phyloP scores from a whole-genome alignment of 2,888 invertebrate genomes.

The Chrysodeixis includens region DNA sequence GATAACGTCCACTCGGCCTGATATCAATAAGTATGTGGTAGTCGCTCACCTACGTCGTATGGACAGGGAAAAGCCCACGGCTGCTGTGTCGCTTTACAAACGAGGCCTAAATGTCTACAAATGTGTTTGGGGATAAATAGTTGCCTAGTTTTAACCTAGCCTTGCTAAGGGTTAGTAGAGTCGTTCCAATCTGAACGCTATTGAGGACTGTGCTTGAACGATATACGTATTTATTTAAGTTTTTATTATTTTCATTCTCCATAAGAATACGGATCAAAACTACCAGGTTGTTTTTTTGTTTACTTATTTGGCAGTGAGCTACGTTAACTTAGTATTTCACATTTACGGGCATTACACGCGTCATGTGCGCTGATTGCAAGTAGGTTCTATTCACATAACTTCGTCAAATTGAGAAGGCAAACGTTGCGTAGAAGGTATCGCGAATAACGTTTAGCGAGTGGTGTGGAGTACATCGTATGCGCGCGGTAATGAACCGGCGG shows the following conservation, averaged over 20 bases:
- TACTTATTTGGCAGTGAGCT: not conserved
- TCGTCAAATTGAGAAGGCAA: conserved; percentile 33
- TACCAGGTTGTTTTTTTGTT: not conserved
- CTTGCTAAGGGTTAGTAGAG: too few relatives aligned
- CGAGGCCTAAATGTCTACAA: too few relatives aligned
- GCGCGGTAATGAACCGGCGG: conserved; percentile 81
- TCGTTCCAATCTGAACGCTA: too few relatives aligned
- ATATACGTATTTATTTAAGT: too few relatives aligned
- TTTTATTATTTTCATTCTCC: too few relatives aligned
- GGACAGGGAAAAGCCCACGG: not conserved
- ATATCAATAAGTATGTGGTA: conserved; percentile 52
- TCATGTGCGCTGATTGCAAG: conserved; percentile 7
- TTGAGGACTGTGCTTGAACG: too few relatives aligned
- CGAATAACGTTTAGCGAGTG: conserved; percentile 81
- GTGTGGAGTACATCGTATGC: conserved; percentile 66
- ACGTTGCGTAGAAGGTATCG: conserved; percentile 64
- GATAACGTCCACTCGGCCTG: conserved; percentile 60
- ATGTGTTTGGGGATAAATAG: too few relatives aligned
- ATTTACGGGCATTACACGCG: conserved; percentile 5
- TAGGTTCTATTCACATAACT: conserved; percentile 17
- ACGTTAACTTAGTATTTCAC: not conserved
- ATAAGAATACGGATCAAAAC: too few relatives aligned
- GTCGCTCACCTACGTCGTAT: conserved; percentile 20
- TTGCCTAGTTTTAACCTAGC: too few relatives aligned
- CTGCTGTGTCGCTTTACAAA: not conserved